Evolutionary conservation across 2,113 vertebrate genomes (phyloP), one percentile per base, ranked within the genome.

Genomic region (Poeciliopsis occidentalis): DNA sequence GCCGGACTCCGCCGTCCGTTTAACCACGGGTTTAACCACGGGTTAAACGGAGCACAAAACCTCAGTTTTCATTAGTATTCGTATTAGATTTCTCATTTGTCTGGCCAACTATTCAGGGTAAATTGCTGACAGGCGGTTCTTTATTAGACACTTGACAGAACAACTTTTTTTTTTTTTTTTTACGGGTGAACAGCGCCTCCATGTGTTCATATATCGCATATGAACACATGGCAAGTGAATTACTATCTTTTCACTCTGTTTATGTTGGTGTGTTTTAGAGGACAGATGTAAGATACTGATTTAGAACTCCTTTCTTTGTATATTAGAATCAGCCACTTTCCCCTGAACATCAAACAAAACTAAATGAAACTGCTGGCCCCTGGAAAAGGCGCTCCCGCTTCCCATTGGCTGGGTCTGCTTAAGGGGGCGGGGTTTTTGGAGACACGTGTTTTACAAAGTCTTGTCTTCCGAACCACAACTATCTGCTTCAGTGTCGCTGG

Each of bases 391-490:
- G 89, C 91, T 88, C 31, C 66, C 29, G 73, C 41, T 75, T 81
- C 11, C 60, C 22, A 93, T 92, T 92, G 90, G 92, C 75, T 5
- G 10, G 19, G 15, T 0, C 41, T 6, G 63, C 22, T 22, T 44
- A 27, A 8, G 12, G 51, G 88, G 93, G 91, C 87, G 91, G 84
- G 79, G 73, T 12, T 3, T 3, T 41, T 22, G 31, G 80, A n/a
- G 24, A 31, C 85, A 87, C 83, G 80, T 79, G 85, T 67, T 87
- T 84, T 81, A 85, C 83, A 87, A 92, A 89, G 88, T 88, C 64
- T 65, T 27, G 71, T 87, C 80, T 78, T 77, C 87, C 79, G 81
- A 70, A 69, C 69, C 69, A 39, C 71, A 85, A 85, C 84, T 62
- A 90, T 85, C 77, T 84, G 77, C 71, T 69, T 84, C 84, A 85